Conservation (phyloP, 2,113 vertebrate genomes). For the Uria aalge region DNA sequence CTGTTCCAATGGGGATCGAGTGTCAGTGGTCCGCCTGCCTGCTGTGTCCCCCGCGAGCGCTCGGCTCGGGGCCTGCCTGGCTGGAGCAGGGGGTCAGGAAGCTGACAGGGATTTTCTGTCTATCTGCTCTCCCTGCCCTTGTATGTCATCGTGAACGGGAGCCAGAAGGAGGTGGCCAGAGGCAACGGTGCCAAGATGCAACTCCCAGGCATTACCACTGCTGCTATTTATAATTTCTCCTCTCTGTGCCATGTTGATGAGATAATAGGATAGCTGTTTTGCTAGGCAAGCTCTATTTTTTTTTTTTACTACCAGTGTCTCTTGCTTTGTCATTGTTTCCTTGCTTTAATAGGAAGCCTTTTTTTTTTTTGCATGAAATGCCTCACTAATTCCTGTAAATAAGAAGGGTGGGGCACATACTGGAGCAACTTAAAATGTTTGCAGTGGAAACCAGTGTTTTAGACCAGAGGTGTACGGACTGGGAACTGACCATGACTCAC, state of each 20-base stretch:
- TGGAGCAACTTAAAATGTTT: not conserved
- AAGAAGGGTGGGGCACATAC: not conserved
- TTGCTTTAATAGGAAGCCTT: not conserved
- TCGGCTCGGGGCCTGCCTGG: not conserved
- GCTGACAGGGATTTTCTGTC: not conserved
- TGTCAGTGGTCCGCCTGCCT: not conserved
- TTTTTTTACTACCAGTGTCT: not conserved
- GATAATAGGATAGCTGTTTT: conserved; percentile 27
- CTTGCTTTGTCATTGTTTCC: conserved; percentile 7
- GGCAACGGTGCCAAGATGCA: not conserved
- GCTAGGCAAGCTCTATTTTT: not conserved
- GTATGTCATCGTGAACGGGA: not conserved
- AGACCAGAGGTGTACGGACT: not conserved
- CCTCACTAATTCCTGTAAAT: not conserved
- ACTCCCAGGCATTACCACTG: conserved; percentile 18
- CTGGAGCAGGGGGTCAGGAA: not conserved
- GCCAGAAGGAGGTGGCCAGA: conserved; percentile 4
- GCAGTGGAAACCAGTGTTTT: not conserved
- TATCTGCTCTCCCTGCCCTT: not conserved
- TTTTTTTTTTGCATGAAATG: not conserved
- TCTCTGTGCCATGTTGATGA: conserved; percentile 1
- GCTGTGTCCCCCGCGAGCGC: accelerated
- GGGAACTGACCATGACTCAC: not conserved
- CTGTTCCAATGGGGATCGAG: accelerated
- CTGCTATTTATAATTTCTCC: conserved; percentile 31